These are phyloP conservation scores for Philantomba maxwellii DNA, from an alignment of 2,113 vertebrate genomes.

Conservation along the genomic window DNA sequence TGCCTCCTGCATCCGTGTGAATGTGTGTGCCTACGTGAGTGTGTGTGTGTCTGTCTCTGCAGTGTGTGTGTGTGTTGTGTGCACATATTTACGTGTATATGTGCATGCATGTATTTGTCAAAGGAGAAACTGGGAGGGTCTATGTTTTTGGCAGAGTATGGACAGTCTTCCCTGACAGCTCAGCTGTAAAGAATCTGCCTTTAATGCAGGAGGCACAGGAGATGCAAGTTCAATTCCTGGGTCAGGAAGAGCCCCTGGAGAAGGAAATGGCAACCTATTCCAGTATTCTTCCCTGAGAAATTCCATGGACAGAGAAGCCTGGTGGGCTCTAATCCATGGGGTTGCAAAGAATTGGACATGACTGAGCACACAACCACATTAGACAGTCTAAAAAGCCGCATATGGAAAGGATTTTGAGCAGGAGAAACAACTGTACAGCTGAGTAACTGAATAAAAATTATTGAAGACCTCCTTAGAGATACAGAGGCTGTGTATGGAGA, in stretches of 20 bases:
- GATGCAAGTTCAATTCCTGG: neutral
- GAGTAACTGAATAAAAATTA: neutral
- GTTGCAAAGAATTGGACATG: neutral
- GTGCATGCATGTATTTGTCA: neutral
- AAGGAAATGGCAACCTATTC: neutral
- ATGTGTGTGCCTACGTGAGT: too few relatives aligned
- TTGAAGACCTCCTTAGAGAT: neutral
- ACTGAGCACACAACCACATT: neutral
- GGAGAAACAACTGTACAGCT: neutral
- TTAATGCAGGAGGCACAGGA: neutral
- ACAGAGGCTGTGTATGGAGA: too few relatives aligned
- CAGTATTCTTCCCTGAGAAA: neutral
- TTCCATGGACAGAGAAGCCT: neutral
- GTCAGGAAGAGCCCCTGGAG: neutral
- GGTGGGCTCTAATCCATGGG: neutral
- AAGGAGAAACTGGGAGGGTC: neutral
- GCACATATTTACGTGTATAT: fast-evolving
- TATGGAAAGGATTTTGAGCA: neutral
- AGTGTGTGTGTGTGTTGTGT: neutral
- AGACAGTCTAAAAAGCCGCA: neutral
- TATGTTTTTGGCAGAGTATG: neutral
- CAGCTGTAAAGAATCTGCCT: neutral
- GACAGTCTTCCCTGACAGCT: neutral
- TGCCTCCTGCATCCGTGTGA: fast-evolving
- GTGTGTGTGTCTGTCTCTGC: neutral